Evolutionary conservation across 1,140 invertebrate genomes (phyloP).

Genomic region (Pachypeltis micranthus): DNA sequence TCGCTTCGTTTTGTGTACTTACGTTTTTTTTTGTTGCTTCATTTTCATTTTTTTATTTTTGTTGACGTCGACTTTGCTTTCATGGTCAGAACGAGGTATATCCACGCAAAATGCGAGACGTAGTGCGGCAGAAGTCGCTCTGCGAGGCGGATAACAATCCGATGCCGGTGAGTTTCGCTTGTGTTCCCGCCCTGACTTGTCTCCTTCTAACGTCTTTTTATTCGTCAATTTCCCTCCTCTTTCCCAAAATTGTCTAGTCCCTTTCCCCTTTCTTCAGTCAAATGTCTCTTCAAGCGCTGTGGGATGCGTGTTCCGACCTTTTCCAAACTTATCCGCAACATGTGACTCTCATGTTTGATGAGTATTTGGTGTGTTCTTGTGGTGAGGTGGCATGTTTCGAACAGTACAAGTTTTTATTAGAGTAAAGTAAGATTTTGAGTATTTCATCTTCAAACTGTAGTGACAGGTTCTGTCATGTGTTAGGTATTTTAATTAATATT

Average conservation of each 20-base stretch:
- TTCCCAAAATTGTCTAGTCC: neutral
- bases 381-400: no score
- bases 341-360: no score
- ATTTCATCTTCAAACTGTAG: no score
- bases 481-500: no score
- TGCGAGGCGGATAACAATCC: conserved; percentile 11
- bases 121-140: conserved; percentile 37
- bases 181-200: neutral
- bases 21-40: conserved; percentile 36
- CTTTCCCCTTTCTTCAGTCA: neutral
- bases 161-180: neutral
- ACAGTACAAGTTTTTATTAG: no score
- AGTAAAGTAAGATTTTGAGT: no score
- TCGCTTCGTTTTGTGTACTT: conserved; percentile 31
- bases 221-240: neutral
- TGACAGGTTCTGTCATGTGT: no score
- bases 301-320: no score
- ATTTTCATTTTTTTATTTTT: conserved; percentile 23
- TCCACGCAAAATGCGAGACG: conserved; percentile 57
- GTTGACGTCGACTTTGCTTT: conserved; percentile 10
- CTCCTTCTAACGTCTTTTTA: neutral
- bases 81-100: conserved; percentile 45
- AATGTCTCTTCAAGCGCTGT: no score
- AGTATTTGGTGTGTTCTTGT: no score
- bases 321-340: no score